Evolutionary conservation across 2,797 vertebrate genomes (phyloP), one percentile per base, ranked within the genome.

Genomic region (Borostomias antarcticus): DNA sequence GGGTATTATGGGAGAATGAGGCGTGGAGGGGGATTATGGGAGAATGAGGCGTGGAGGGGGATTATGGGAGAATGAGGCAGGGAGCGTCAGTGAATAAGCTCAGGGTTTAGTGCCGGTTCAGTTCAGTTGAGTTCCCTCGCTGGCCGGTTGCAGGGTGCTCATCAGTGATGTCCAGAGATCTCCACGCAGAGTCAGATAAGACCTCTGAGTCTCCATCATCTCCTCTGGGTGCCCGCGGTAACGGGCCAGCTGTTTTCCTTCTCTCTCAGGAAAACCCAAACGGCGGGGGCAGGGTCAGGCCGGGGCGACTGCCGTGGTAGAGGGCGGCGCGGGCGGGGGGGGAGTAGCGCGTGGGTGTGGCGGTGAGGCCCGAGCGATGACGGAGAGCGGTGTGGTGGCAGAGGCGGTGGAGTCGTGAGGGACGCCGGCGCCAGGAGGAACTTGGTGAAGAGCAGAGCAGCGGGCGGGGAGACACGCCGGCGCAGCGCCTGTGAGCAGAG

Each of bases 111-210:
- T 91, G 82, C 89, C 64, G 66, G n/a, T n/a, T n/a, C n/a, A n/a
- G n/a, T n/a, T n/a, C n/a, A n/a, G n/a, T n/a, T n/a, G n/a, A n/a
- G n/a, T n/a, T n/a, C n/a, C n/a, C n/a, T n/a, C n/a, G n/a, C n/a
- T n/a, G n/a, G n/a, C n/a, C 78, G 5, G 23, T 21, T 15, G 6
- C 33, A 40, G 8, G 83, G 73, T 89, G 93, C 93, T 92, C 89
- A 87, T 92, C 91, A 90, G 86, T 87, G 86, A 89, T 85, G 90
- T 92, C 90, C 88, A 87, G 82, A 95, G 93, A 92, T 92, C 52
- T 76, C 82, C 72, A n/a, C n/a, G n/a, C 78, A 79, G 73, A 89
- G 90, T 96, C 94, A 93, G 73, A 79, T 95, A 96, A 96, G 85
- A 79, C 15, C 3, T 17, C 9, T 3, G 40, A 4, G 40, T 87